phyloP scores from a whole-genome alignment of 2,888 invertebrate genomes.

The Linnaemya tessellans region DNA sequence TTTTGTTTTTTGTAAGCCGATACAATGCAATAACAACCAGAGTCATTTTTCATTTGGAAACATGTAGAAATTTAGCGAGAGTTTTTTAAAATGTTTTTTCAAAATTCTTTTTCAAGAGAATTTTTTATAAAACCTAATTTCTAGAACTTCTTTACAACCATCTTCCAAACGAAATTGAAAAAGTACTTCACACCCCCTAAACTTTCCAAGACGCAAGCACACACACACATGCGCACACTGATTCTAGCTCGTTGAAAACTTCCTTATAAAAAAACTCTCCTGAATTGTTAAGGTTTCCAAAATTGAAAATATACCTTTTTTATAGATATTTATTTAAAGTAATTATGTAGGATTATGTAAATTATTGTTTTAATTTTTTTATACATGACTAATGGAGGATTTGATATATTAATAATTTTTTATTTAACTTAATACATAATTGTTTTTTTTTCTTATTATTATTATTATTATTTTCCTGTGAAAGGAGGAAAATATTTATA shows the following conservation, averaged over 20 bases:
- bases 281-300: not conserved
- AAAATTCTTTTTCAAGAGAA: conserved; percentile 66
- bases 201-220: not conserved
- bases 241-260: not conserved
- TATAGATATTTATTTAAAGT: conserved; percentile 69
- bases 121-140: conserved; percentile 59
- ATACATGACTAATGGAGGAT: conserved; percentile 83
- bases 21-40: not conserved
- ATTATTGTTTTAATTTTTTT: conserved; percentile 53
- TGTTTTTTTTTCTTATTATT: conserved; percentile 46
- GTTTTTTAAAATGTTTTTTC: conserved; percentile 53
- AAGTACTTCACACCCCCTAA: conserved; percentile 57
- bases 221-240: conserved; percentile 22
- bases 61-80: conserved; percentile 19
- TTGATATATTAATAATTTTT: conserved; percentile 77
- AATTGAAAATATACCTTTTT: conserved; percentile 28
- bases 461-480: conserved; percentile 41
- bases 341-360: conserved; percentile 73
- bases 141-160: conserved; percentile 32
- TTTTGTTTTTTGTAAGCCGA: not conserved
- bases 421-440: conserved; percentile 61
- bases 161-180: conserved; percentile 49
- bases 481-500: not conserved
- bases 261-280: conserved; percentile 17
- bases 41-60: not conserved